Evolutionary conservation across 2,888 invertebrate genomes (phyloP).

Genomic region (Dastarcus helophoroides): DNA sequence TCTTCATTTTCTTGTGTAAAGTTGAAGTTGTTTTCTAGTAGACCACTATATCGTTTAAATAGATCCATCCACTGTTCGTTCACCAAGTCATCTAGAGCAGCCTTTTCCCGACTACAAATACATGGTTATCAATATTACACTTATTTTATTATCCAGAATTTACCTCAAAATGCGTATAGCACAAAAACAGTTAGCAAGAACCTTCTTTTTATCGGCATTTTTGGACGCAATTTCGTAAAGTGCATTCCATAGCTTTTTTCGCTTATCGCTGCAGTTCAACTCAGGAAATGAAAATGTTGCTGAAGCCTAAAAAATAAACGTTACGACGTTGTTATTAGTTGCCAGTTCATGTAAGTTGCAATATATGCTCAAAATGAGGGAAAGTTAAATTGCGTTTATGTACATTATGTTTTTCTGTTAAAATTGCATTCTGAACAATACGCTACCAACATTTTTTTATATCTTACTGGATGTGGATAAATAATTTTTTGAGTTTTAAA

Average conservation of each 20-base stretch:
- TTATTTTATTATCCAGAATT: conserved; percentile 8
- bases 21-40: conserved; percentile 38
- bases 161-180: conserved; percentile 58
- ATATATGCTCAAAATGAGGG: too few relatives aligned
- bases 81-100: conserved; percentile 54
- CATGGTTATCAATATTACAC: neutral
- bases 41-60: conserved; percentile 56
- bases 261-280: conserved; percentile 42
- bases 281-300: conserved; percentile 50
- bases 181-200: conserved; percentile 46
- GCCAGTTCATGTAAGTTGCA: neutral
- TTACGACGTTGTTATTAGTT: neutral
- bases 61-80: conserved; percentile 50
- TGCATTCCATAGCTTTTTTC: conserved; percentile 48
- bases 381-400: too few relatives aligned
- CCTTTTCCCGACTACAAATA: conserved; percentile 63
- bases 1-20: conserved; percentile 39
- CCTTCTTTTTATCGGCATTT: conserved; percentile 32
- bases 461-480: too few relatives aligned
- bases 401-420: too few relatives aligned
- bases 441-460: too few relatives aligned
- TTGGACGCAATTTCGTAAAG: conserved; percentile 48
- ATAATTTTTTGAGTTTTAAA: too few relatives aligned
- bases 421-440: too few relatives aligned
- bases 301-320: conserved; percentile 38